A percentile compares a stretch with the other conserved stretches of the same genome.
Evolutionary conservation across 2,797 vertebrate species (phyloP).

Genomic region (Melanotaenia parkinsoni): DNA sequence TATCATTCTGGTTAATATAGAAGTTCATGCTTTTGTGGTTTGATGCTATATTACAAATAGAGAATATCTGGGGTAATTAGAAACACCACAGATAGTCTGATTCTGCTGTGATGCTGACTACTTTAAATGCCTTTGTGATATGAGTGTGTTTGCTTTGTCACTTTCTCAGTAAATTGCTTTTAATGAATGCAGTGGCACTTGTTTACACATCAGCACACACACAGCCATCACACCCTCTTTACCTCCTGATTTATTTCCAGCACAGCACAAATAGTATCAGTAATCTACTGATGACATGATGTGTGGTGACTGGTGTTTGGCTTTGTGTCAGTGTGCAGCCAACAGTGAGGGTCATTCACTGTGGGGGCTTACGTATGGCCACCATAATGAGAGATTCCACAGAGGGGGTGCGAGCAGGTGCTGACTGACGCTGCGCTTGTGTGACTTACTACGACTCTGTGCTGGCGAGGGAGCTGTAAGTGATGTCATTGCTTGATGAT

Average conservation of each 20-base stretch:
- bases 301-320: conserved; percentile 59
- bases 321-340: conserved; percentile 50
- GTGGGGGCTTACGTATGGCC: conserved; percentile 55
- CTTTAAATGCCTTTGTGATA: not conserved
- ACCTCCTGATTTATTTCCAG: conserved; percentile 12
- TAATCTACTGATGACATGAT: conserved; percentile 67
- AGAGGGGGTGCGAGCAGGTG: conserved; percentile 64
- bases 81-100: not conserved
- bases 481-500: conserved; percentile 71
- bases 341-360: conserved; percentile 68
- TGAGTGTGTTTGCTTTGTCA: not conserved
- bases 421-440: conserved; percentile 51
- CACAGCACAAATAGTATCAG: conserved; percentile 45
- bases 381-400: conserved; percentile 66
- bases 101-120: not conserved
- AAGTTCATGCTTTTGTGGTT: not conserved
- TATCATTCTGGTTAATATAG: not conserved
- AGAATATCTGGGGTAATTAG: conserved; percentile 4
- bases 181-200: not conserved
- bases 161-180: not conserved
- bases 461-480: conserved; percentile 28
- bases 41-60: not conserved
- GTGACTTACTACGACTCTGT: conserved; percentile 47
- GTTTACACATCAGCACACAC: conserved; percentile 1
- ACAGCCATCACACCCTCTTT: not conserved